Evolutionary conservation across 2,113 vertebrate genomes (phyloP), one percentile per base, ranked within the genome.

Genomic region (Myotis brandtii): DNA sequence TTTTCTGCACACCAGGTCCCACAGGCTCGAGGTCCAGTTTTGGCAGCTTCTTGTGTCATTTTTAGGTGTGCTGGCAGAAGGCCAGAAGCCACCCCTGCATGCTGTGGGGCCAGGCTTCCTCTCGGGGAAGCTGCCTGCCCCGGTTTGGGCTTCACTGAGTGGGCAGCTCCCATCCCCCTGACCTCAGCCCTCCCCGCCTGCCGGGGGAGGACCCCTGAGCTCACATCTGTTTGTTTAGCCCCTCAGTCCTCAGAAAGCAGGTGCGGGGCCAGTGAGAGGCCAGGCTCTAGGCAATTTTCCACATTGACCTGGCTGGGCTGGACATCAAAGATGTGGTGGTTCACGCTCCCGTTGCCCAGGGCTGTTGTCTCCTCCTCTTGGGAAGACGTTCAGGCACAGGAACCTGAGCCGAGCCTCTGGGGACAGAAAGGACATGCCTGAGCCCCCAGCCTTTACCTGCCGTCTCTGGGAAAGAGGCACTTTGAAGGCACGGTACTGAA

Each of bases 141-240:
- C 23, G 18, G 75, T 10, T n/a, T 30, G 82, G 80, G 46, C 40
- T 91, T 93, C 20, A 14, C 40, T 13, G 23, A 20, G 9, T 34
- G 10, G 10, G 6, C n/a, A 20, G 8, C 9, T 8, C 32, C 50
- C 1, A 1, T 25, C 2, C 8, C 5, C 34, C 21, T 56, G 11
- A 6, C 59, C 30, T n/a, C 37, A 32, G 34, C 46, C 52, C 13
- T 54, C 25, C 11, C 5, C 4, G 2, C 4, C 43, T 85, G 2
- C 11, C 34, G 2, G 2, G 43, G 56, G 23, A 70, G 20, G 25
- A 21, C 6, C 37, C 5, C 9, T 6, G 50, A 27, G 23, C 62
- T 72, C 37, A 56, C n/a, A 11, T 43, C 83, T 84, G 37, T 73
- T 43, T 2, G 20, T 37, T 52, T 6, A 17, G 54, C 13, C 16